Evolutionary conservation across 2,797 vertebrate species (phyloP).

Genomic region (Hephaestus fuliginosus): DNA sequence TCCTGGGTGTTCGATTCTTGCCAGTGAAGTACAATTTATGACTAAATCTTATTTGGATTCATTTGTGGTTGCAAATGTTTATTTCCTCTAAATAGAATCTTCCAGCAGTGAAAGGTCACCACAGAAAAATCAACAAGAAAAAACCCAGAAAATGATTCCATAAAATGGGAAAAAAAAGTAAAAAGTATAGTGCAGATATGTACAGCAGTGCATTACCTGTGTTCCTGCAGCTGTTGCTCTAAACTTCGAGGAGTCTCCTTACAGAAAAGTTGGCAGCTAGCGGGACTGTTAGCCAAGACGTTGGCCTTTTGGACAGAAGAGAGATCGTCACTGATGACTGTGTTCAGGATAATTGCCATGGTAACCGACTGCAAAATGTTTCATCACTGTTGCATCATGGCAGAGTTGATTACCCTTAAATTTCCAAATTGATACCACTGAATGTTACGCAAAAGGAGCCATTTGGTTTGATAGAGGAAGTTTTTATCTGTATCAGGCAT

Average conservation of each 20-base stretch:
- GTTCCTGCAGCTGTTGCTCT: conserved; percentile 97
- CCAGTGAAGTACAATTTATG: neutral
- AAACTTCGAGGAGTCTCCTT: conserved; percentile 95
- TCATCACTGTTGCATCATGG: conserved; percentile 9
- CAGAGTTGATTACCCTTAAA: conserved; percentile 18
- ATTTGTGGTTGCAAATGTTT: neutral
- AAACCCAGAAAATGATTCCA: neutral
- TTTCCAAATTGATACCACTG: conserved; percentile 25
- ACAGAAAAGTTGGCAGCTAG: conserved; percentile 95
- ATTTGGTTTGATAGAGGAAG: neutral
- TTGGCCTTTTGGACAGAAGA: conserved; percentile 86
- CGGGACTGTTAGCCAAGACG: conserved; percentile 90
- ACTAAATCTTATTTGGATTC: neutral
- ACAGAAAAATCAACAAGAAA: neutral
- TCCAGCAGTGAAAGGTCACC: neutral
- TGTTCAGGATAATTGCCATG: conserved; percentile 39
- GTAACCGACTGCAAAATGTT: conserved; percentile 31
- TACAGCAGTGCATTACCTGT: conserved; percentile 87
- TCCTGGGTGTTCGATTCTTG: neutral
- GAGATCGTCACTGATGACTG: conserved; percentile 57
- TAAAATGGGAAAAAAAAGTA: neutral
- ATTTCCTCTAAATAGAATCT: neutral
- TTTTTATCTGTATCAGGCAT: conserved; percentile 12
- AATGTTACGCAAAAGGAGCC: conserved; percentile 16
- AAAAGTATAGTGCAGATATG: neutral